Conservation (phyloP, 2,113 vertebrate genomes). For the Agapornis roseicollis region DNA sequence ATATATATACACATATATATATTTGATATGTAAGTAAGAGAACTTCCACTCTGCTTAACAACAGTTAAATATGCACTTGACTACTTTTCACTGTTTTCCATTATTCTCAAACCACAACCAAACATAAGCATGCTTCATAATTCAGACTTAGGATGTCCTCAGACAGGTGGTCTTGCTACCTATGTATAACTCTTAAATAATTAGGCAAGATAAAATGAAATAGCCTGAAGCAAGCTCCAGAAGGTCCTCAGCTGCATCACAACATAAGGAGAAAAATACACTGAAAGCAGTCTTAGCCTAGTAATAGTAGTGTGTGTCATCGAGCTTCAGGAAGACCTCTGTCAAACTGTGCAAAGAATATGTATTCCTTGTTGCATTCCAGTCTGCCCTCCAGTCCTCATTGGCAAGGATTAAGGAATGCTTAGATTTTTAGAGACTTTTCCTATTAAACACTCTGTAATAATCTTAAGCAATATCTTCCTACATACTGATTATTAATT, state of each 20-base stretch:
- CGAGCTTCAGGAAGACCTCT: background rate
- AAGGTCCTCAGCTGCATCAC: background rate
- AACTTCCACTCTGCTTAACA: background rate
- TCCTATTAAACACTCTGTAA: background rate
- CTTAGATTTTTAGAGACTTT: background rate
- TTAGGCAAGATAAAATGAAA: constrained; percentile 23
- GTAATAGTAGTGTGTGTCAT: background rate
- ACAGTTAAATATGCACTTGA: background rate
- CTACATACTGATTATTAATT: background rate
- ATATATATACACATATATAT: background rate
- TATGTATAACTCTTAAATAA: constrained; percentile 15
- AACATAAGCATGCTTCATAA: background rate
- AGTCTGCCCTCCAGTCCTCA: background rate
- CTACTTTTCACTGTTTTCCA: background rate
- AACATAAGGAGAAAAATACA: background rate
- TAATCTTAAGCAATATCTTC: background rate
- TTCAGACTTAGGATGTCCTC: background rate
- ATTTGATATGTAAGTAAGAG: background rate
- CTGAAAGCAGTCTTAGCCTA: background rate
- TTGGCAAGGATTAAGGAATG: background rate
- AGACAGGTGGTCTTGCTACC: background rate
- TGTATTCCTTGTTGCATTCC: background rate
- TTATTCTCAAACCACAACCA: background rate
- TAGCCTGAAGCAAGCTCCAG: background rate
- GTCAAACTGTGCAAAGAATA: background rate